These are phyloP conservation scores for Neostethus bicornis DNA, from an alignment of 2,797 vertebrate genomes.

Conservation along the genomic window DNA sequence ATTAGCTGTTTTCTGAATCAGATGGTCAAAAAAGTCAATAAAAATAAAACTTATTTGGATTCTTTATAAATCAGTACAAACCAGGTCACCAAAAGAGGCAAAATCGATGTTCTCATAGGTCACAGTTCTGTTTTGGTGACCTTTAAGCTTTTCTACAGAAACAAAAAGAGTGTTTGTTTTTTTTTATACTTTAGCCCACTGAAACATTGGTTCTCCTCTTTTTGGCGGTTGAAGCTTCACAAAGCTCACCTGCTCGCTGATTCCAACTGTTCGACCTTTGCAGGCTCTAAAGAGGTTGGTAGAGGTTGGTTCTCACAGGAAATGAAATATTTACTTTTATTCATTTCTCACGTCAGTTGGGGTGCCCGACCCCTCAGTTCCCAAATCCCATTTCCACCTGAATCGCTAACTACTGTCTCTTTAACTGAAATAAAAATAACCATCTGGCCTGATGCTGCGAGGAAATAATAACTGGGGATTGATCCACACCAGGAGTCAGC, in stretches of 20 bases:
- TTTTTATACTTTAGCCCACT: slow-evolving; percentile 13
- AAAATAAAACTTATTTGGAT: slow-evolving; percentile 5
- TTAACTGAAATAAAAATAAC: too few species aligned
- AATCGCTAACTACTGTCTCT: too few species aligned
- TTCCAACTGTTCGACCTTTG: not conserved
- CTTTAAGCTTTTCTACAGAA: slow-evolving; percentile 26
- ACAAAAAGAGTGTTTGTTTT: not conserved
- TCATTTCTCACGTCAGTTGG: too few species aligned
- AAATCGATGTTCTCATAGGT: slow-evolving; percentile 38
- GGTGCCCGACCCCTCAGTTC: too few species aligned
- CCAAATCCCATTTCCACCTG: too few species aligned
- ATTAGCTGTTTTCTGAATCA: slow-evolving; percentile 5
- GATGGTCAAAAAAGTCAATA: slow-evolving; percentile 17
- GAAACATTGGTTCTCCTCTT: slow-evolving; percentile 11
- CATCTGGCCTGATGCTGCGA: too few species aligned
- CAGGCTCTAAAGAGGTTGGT: not conserved
- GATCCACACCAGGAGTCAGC: too few species aligned
- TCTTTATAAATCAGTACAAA: slow-evolving; percentile 27
- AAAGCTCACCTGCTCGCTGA: not conserved
- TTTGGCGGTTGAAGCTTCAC: slow-evolving; percentile 6
- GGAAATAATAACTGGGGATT: too few species aligned
- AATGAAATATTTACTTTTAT: too few species aligned
- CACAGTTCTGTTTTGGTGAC: slow-evolving; percentile 33
- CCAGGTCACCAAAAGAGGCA: slow-evolving; percentile 6
- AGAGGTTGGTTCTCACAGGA: not conserved